Percentiles rank a stretch among this genome's conserved stretches.
Conservation (phyloP, 2,113 vertebrate species). For the Cyanoderma ruficeps region DNA sequence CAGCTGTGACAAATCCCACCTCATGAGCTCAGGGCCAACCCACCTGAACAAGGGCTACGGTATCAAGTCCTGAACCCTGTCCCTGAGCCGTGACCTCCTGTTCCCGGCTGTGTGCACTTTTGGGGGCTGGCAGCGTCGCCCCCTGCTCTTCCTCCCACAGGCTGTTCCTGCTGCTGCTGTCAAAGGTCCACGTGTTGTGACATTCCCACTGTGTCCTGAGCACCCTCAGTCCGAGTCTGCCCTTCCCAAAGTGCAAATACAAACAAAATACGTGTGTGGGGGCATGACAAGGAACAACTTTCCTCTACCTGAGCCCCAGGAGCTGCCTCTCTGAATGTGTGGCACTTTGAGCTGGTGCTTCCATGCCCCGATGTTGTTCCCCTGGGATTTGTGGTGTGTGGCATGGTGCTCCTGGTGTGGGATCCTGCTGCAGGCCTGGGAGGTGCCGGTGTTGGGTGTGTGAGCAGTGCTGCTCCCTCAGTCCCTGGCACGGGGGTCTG, state of each 20-base stretch:
- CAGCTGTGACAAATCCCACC: background rate
- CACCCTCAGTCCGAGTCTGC: background rate
- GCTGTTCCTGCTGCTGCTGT: constrained; percentile 6
- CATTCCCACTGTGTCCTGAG: background rate
- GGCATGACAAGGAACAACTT: background rate
- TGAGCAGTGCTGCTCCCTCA: background rate
- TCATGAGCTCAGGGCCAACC: background rate
- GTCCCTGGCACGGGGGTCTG: accelerated
- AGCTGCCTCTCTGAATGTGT: background rate
- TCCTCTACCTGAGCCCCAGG: background rate
- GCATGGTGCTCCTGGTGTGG: accelerated
- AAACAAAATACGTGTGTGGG: accelerated
- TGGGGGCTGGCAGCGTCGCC: background rate
- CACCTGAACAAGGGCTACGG: background rate
- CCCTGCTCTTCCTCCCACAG: background rate
- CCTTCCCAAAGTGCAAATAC: background rate
- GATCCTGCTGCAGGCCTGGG: background rate
- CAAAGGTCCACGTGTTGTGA: background rate
- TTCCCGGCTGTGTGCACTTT: constrained; percentile 9
- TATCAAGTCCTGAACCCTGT: background rate
- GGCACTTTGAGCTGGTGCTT: background rate
- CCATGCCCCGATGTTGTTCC: background rate
- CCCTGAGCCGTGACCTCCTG: background rate
- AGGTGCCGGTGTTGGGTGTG: accelerated
- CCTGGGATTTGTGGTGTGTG: background rate